These are phyloP conservation scores for Agapornis roseicollis DNA, from an alignment of 2,113 vertebrate genomes.

Conservation along the genomic window DNA sequence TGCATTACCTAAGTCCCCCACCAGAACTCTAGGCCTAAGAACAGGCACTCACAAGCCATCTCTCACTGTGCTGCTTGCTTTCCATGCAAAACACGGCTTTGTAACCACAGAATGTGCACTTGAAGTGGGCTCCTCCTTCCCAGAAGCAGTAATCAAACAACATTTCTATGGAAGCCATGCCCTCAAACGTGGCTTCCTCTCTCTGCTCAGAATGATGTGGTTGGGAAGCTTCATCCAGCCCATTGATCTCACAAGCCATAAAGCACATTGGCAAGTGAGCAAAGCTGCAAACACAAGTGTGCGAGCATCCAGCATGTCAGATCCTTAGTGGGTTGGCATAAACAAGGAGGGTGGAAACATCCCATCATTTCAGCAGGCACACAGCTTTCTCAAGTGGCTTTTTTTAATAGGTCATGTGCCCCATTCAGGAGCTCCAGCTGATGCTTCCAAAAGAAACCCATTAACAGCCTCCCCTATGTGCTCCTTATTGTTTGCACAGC, in stretches of 20 bases:
- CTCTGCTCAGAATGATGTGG: not conserved
- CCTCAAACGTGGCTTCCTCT: not conserved
- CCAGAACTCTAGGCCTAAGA: not conserved
- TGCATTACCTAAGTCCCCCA: not conserved
- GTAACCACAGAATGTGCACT: not conserved
- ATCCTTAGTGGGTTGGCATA: slow-evolving; percentile 30
- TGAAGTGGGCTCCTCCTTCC: not conserved
- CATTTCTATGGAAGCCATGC: not conserved
- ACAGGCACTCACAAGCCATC: not conserved
- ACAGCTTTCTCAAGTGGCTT: slow-evolving; percentile 58
- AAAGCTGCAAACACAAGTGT: not conserved
- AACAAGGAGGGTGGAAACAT: slow-evolving; percentile 39
- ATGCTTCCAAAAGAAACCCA: slow-evolving; percentile 69
- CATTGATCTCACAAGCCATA: not conserved
- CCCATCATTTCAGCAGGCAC: slow-evolving; percentile 37
- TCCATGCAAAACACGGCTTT: not conserved
- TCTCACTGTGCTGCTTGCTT: not conserved
- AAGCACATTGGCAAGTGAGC: slow-evolving; percentile 28
- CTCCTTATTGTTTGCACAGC: slow-evolving; percentile 47
- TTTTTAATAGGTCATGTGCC: slow-evolving; percentile 60
- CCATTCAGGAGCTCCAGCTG: slow-evolving; percentile 63
- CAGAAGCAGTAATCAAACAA: not conserved
- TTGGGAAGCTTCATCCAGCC: not conserved
- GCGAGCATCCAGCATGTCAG: slow-evolving; percentile 38
- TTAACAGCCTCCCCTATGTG: slow-evolving; percentile 62